Evolutionary conservation across 2,113 vertebrate genomes (phyloP).

Genomic region (Donacobius atricapilla): DNA sequence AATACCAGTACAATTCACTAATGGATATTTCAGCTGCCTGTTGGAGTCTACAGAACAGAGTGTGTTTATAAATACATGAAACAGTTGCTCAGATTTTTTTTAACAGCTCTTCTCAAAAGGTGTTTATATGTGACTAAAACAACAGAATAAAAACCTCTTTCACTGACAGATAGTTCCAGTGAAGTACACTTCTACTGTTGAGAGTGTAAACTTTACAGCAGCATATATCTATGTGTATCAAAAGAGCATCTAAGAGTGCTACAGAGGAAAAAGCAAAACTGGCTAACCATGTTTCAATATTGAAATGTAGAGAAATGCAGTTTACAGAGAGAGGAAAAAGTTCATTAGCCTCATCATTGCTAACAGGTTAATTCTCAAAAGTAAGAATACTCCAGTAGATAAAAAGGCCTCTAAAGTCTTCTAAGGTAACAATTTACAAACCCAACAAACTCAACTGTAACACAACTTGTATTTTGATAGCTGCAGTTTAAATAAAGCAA

Average conservation of each 20-base stretch:
- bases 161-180: not conserved
- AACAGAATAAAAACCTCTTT: not conserved
- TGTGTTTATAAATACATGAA: not conserved
- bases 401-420: not conserved
- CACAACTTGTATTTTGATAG: not conserved
- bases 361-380: not conserved
- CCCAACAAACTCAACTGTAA: not conserved
- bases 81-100: slow-evolving; percentile 1
- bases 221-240: not conserved
- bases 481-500: slow-evolving; percentile 11
- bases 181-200: not conserved
- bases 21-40: not conserved
- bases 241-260: not conserved
- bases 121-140: not conserved
- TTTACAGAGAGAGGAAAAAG: not conserved
- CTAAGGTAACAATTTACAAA: not conserved
- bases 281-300: not conserved
- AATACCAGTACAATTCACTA: not conserved
- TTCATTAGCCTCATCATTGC: not conserved
- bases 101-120: not conserved
- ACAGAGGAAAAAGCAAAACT: not conserved
- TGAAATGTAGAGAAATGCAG: not conserved
- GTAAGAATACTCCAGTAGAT: not conserved
- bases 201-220: not conserved
- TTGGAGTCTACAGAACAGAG: not conserved